Conservation (phyloP, 2,888 invertebrate species). For the Amphipoea lucens region DNA sequence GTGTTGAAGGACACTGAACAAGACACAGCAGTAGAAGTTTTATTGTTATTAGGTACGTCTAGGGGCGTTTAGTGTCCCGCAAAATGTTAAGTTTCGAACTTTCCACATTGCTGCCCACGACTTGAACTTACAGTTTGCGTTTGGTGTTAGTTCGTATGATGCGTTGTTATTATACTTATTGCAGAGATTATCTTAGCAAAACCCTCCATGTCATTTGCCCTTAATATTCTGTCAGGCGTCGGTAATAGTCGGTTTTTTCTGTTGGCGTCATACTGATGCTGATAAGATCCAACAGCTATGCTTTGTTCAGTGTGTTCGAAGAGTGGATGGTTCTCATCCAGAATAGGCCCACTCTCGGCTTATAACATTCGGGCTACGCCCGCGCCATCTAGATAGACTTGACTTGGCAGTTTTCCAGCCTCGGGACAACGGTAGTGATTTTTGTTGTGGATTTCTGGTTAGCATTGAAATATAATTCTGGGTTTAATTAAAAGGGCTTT, state of each 20-base stretch:
- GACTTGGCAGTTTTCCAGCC: too few species aligned
- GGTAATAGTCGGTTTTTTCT: background rate
- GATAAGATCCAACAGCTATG: background rate
- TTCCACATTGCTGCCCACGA: too few species aligned
- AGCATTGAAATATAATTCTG: background rate
- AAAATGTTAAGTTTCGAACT: background rate
- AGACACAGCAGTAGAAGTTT: too few species aligned
- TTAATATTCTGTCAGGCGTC: conserved; percentile 3
- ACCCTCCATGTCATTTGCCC: background rate
- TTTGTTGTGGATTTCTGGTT: background rate
- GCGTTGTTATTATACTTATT: background rate
- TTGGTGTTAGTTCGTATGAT: background rate
- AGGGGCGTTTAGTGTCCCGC: too few species aligned
- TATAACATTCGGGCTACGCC: background rate
- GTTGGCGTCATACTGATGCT: background rate
- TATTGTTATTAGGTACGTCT: too few species aligned
- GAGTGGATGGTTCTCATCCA: too few species aligned
- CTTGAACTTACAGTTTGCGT: too few species aligned
- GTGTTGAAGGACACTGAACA: too few species aligned
- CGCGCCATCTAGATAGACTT: background rate
- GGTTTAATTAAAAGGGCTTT: background rate
- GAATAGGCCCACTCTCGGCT: background rate
- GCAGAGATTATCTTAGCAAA: conserved; percentile 10
- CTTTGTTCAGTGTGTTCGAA: background rate
- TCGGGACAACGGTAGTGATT: background rate